A percentile compares a stretch with the other conserved stretches of the same genome.
Evolutionary conservation across 2,113 vertebrate genomes (phyloP).

Genomic region (Hippocampus zosterae): DNA sequence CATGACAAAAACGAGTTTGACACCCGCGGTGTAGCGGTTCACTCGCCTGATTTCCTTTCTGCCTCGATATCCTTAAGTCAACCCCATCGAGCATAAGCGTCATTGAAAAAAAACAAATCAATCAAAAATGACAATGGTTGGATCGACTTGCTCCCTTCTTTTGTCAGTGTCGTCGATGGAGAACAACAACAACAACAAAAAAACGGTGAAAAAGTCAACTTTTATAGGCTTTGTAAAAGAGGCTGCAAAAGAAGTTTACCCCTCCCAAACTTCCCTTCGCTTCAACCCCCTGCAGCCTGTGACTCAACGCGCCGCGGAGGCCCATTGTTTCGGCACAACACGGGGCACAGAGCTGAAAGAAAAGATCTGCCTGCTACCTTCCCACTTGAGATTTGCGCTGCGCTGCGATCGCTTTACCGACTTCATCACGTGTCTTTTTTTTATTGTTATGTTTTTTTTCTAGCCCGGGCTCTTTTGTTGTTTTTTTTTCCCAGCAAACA

Average conservation of each 20-base stretch:
- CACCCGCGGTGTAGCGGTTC: too few relatives aligned
- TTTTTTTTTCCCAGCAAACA: neutral
- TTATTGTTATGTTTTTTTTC: neutral
- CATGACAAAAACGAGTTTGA: too few relatives aligned
- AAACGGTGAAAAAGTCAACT: neutral
- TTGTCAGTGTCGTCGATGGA: neutral
- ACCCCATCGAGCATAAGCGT: too few relatives aligned
- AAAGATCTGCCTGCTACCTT: conserved; percentile 26
- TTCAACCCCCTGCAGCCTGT: conserved; percentile 36
- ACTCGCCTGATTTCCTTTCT: too few relatives aligned
- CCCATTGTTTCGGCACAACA: conserved; percentile 60
- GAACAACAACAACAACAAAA: neutral
- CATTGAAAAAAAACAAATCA: too few relatives aligned
- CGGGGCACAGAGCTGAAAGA: conserved; percentile 46
- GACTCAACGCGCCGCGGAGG: conserved; percentile 29
- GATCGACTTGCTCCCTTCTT: too few relatives aligned
- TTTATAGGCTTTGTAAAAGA: neutral
- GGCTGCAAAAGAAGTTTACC: conserved; percentile 40
- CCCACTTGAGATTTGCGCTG: too few relatives aligned
- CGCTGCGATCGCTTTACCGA: conserved; percentile 15
- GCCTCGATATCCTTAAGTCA: too few relatives aligned
- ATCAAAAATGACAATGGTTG: too few relatives aligned
- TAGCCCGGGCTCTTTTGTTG: neutral
- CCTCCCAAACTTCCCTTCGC: conserved; percentile 50
- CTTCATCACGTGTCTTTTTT: conserved; percentile 2